Conservation (phyloP, 2,113 vertebrate species). For the Narcine bancroftii region DNA sequence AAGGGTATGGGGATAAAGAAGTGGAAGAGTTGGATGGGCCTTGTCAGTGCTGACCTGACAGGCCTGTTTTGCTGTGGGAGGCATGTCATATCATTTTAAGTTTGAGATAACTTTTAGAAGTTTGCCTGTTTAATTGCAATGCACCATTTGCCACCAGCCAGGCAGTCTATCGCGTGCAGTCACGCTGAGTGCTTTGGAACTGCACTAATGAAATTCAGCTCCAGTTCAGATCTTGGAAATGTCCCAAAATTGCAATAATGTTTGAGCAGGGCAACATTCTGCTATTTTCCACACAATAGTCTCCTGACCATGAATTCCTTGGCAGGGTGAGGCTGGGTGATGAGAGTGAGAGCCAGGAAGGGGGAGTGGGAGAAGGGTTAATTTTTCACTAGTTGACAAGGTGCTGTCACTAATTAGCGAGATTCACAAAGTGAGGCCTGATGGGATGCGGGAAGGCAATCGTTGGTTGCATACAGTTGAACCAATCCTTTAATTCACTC, state of each 20-base stretch:
- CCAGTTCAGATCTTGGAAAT: background rate
- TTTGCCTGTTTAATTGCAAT: too few relatives aligned
- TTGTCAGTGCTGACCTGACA: background rate
- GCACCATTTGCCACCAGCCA: too few relatives aligned
- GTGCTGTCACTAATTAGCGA: constrained; percentile 1
- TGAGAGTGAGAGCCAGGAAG: background rate
- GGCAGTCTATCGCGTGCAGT: too few relatives aligned
- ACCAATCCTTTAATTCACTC: background rate
- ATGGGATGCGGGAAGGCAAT: background rate
- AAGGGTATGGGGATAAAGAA: background rate
- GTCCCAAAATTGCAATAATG: too few relatives aligned
- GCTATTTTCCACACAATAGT: background rate
- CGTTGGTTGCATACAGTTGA: background rate
- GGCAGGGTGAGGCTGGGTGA: background rate
- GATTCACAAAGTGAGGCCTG: background rate
- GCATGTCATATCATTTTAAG: background rate
- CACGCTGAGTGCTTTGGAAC: background rate
- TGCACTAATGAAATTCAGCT: background rate
- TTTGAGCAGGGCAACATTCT: background rate
- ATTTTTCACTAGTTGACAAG: background rate
- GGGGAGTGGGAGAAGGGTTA: background rate
- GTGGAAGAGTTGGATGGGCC: background rate
- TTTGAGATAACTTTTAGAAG: background rate
- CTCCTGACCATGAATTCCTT: too few relatives aligned
- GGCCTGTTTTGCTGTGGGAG: background rate